Evolutionary conservation across 2,113 vertebrate genomes (phyloP).

Genomic region (Lamprotornis superbus): DNA sequence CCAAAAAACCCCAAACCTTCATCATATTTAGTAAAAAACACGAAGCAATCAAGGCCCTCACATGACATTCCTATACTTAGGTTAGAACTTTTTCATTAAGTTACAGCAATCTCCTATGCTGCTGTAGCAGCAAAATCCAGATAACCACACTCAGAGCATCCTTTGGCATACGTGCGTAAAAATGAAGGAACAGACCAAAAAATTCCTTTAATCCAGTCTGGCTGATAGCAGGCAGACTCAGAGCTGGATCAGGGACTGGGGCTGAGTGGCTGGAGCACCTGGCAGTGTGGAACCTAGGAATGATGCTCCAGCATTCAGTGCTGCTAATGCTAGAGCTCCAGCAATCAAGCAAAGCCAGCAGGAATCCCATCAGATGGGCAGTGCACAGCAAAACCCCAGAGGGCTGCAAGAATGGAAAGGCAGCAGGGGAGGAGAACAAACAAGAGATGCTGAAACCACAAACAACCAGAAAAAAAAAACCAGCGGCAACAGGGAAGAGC

Average conservation of each 20-base stretch:
- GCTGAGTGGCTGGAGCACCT: not conserved
- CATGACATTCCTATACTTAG: not conserved
- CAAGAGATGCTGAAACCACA: conserved; percentile 8
- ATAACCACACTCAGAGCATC: not conserved
- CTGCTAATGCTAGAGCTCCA: not conserved
- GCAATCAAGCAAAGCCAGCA: not conserved
- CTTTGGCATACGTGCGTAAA: not conserved
- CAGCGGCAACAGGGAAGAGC: not conserved
- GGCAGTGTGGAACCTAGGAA: not conserved
- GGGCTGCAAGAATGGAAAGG: not conserved
- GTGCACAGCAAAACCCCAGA: not conserved
- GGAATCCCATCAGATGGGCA: conserved; percentile 4
- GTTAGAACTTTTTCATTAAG: not conserved
- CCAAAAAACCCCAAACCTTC: too few relatives aligned
- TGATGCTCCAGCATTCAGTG: not conserved
- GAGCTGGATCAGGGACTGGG: not conserved
- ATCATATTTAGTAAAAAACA: not conserved
- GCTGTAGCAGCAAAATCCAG: not conserved
- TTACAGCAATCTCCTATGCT: not conserved
- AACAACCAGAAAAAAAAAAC: not conserved
- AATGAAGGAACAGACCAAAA: not conserved
- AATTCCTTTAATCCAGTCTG: not conserved
- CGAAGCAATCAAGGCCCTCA: not conserved
- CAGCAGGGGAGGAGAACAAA: conserved; percentile 23
- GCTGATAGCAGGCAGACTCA: not conserved